A percentile compares a stretch with the other conserved stretches of the same genome.
phyloP scores from a whole-genome alignment of 2,113 vertebrate genomes.

The Halcyon malimbica region DNA sequence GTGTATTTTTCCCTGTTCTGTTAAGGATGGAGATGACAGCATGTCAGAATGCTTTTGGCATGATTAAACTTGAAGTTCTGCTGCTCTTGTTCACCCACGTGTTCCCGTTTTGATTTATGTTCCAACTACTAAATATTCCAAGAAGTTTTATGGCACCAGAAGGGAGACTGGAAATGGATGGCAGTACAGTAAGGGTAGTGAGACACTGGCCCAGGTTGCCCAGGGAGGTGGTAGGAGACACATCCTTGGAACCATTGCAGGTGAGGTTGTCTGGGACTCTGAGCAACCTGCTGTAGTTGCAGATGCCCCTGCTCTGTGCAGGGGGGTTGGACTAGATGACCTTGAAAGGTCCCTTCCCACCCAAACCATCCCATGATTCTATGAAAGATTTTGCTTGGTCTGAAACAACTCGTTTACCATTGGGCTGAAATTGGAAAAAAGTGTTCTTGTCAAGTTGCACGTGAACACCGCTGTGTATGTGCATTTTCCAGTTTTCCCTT shows the following conservation, averaged over 20 bases:
- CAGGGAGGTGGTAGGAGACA: background rate
- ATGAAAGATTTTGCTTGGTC: background rate
- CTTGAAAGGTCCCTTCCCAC: background rate
- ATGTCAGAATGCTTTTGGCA: background rate
- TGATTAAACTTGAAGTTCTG: background rate
- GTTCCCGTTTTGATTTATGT: background rate
- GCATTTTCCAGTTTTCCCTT: background rate
- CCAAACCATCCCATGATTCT: too few relatives aligned
- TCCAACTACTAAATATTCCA: background rate
- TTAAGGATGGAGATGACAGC: background rate
- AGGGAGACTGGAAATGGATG: background rate
- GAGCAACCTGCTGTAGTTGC: background rate
- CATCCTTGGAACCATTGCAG: background rate
- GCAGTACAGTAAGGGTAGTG: background rate
- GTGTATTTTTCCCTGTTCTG: background rate
- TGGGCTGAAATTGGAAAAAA: background rate
- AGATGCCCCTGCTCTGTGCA: background rate
- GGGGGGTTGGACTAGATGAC: background rate
- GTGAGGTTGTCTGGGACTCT: background rate
- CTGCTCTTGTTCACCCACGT: background rate
- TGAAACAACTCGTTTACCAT: background rate
- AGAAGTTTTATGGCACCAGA: background rate
- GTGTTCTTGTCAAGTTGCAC: background rate
- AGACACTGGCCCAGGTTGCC: background rate
- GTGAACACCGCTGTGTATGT: accelerated